These are phyloP conservation scores for Pseudolycoriella hygida DNA, from an alignment of 2,888 invertebrate species.

Conservation along the genomic window DNA sequence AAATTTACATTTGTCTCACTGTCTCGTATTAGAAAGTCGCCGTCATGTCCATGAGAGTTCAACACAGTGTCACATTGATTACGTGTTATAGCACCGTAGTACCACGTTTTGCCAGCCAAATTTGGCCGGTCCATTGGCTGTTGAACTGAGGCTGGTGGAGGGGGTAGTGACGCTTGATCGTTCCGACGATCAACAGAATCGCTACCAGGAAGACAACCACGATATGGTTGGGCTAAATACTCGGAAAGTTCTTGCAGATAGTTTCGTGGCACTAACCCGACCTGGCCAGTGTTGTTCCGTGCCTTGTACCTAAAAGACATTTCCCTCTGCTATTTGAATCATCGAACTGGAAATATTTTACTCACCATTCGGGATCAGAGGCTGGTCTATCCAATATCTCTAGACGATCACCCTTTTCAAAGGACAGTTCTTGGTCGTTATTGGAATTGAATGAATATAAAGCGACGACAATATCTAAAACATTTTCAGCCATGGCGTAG, in stretches of 20 bases:
- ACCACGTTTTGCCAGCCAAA: conserved; percentile 80
- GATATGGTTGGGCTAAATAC: conserved; percentile 71
- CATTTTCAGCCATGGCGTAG: conserved; percentile 87
- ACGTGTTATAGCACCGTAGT: conserved; percentile 89
- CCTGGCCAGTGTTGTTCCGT: conserved; percentile 77
- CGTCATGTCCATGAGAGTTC: conserved; percentile 89
- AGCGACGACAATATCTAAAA: conserved; percentile 88
- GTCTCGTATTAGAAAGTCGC: conserved; percentile 96
- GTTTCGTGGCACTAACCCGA: conserved; percentile 90
- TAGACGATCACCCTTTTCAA: conserved; percentile 90
- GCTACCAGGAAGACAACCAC: conserved; percentile 29
- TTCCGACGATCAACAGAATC: conserved; percentile 35
- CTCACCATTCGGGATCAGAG: conserved; percentile 90
- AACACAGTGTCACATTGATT: conserved; percentile 92
- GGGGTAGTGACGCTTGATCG: conserved; percentile 23
- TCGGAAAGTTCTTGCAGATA: conserved; percentile 84
- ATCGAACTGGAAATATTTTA: background rate
- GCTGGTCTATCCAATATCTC: conserved; percentile 93
- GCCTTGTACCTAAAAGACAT: conserved; percentile 63
- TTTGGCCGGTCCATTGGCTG: conserved; percentile 40
- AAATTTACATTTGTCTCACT: conserved; percentile 93
- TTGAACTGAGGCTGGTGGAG: conserved; percentile 15
- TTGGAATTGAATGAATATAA: conserved; percentile 86
- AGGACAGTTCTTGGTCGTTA: conserved; percentile 89
- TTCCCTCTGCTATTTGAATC: too few relatives aligned